Conservation (phyloP, 1,140 invertebrate genomes). For the Protaetia brevitarsis region DNA sequence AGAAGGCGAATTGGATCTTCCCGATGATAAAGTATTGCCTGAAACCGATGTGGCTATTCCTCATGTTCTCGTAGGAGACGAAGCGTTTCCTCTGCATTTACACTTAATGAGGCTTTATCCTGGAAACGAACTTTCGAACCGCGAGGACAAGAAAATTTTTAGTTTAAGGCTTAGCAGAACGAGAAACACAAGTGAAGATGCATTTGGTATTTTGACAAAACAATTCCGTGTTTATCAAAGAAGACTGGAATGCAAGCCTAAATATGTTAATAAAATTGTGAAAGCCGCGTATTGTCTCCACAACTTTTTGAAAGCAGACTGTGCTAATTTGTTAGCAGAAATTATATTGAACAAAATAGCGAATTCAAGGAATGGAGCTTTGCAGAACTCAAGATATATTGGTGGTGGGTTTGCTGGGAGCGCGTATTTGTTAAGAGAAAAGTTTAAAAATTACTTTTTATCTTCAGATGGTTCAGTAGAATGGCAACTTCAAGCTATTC, state of each 20-base stretch:
- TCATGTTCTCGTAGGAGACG: too few species aligned
- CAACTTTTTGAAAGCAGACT: slow-evolving; percentile 9
- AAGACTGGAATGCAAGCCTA: not conserved
- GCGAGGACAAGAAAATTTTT: not conserved
- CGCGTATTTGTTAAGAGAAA: not conserved
- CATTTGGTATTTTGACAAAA: slow-evolving; percentile 3
- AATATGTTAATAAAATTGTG: slow-evolving; percentile 6
- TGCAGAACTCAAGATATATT: not conserved
- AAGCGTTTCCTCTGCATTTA: too few species aligned
- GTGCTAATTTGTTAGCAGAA: not conserved
- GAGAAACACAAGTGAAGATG: not conserved
- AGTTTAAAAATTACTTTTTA: slow-evolving; percentile 16
- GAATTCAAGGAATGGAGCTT: not conserved
- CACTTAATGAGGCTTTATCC: not conserved
- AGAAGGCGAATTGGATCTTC: not conserved
- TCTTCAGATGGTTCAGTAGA: not conserved
- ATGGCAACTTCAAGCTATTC: not conserved
- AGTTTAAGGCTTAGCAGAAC: not conserved
- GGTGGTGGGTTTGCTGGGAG: not conserved
- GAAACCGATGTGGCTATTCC: too few species aligned
- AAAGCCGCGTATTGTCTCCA: not conserved
- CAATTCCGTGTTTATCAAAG: not conserved
- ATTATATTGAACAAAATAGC: not conserved
- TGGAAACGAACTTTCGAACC: too few species aligned
- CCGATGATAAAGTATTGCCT: too few species aligned